phyloP scores from a whole-genome alignment of 2,888 invertebrate species.

The Ramazzottius varieornatus region DNA sequence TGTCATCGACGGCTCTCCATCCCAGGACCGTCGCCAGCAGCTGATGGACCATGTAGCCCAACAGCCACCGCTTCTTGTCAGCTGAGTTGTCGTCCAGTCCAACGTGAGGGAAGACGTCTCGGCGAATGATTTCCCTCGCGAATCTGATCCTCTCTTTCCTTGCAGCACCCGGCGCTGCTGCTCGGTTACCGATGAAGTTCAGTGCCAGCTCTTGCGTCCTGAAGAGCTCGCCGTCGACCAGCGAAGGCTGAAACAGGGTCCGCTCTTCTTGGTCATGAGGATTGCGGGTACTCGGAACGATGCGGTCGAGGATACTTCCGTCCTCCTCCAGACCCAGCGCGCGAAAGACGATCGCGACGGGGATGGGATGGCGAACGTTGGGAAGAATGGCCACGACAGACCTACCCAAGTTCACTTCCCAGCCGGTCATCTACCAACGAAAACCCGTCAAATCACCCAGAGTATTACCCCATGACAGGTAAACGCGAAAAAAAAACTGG shows the following conservation, averaged over 20 bases:
- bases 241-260: not conserved
- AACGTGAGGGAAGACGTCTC: not conserved
- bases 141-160: not conserved
- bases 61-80: constrained; percentile 7
- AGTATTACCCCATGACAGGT: too few relatives aligned
- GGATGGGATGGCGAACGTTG: not conserved
- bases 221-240: not conserved
- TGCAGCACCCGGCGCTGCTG: not conserved
- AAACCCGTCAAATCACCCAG: too few relatives aligned
- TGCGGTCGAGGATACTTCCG: not conserved
- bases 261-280: not conserved
- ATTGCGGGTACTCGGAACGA: not conserved
- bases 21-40: constrained; percentile 20
- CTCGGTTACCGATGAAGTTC: not conserved
- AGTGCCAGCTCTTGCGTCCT: not conserved
- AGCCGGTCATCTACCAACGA: too few relatives aligned
- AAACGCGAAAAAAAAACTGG: too few relatives aligned
- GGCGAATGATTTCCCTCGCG: not conserved
- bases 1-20: constrained; percentile 22
- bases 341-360: not conserved
- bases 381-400: not conserved
- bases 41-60: constrained; percentile 24
- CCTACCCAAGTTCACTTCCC: not conserved
- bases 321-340: not conserved
- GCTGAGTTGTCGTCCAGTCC: not conserved